Percentiles rank a stretch among this genome's conserved stretches.
Conservation (phyloP, 35 echinoderm and acorn worm species). For the Lytechinus pictus region DNA sequence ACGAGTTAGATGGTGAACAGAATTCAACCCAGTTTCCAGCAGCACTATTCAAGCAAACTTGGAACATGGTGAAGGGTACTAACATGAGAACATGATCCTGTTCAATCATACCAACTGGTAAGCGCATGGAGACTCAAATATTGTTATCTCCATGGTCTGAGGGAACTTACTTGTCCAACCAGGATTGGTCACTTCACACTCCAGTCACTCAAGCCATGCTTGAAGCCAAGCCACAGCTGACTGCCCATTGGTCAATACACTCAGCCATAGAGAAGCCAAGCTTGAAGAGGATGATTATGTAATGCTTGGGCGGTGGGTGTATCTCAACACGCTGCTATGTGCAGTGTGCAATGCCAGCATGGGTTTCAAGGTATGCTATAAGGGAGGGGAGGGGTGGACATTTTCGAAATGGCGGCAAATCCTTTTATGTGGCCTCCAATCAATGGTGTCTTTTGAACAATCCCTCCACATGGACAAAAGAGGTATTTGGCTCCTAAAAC, state of each 20-base stretch:
- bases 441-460: background rate
- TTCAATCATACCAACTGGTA: too few species aligned
- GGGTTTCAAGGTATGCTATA: background rate
- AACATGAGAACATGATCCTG: too few species aligned
- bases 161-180: background rate
- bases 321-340: background rate
- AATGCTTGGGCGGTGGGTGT: background rate
- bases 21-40: too few species aligned
- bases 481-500: background rate
- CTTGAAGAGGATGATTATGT: background rate
- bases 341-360: background rate
- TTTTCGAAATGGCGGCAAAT: background rate
- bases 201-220: background rate
- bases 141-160: too few species aligned
- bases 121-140: too few species aligned
- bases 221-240: background rate
- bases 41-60: too few species aligned
- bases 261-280: background rate
- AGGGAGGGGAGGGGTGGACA: background rate
- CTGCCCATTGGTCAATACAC: conserved; percentile 28
- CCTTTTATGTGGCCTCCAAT: conserved; percentile 15
- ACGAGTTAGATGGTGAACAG: too few species aligned
- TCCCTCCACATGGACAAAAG: background rate
- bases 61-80: too few species aligned
- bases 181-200: background rate